A percentile compares a stretch with the other conserved stretches of the same genome.
Evolutionary conservation across 2,797 vertebrate species (phyloP).

Genomic region (Rhinatrema bivittatum): DNA sequence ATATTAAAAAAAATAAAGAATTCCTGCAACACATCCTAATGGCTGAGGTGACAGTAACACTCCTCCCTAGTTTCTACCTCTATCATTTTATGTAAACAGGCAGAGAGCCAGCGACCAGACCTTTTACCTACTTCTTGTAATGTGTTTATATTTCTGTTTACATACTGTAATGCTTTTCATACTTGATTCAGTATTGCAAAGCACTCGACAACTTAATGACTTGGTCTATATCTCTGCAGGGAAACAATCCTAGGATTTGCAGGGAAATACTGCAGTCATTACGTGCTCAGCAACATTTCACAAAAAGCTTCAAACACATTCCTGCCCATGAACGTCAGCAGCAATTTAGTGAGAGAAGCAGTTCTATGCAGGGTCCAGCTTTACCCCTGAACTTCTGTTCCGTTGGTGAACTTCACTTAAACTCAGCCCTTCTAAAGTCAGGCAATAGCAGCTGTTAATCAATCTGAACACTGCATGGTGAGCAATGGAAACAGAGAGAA

Average conservation of each 20-base stretch:
- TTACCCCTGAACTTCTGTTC: constrained; percentile 19
- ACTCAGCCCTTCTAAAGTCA: constrained; percentile 23
- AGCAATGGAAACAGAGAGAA: constrained; percentile 13
- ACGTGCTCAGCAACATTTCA: constrained; percentile 1
- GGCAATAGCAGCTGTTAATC: constrained; percentile 26
- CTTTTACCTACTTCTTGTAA: constrained; percentile 36
- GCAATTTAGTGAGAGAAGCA: constrained; percentile 29
- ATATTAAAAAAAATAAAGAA: constrained; percentile 34
- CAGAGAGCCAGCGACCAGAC: constrained; percentile 27
- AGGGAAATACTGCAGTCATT: background rate
- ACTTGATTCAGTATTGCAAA: background rate
- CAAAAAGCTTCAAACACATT: no score
- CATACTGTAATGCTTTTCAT: constrained; percentile 48
- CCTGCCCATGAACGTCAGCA: constrained; percentile 34
- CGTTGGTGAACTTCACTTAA: constrained; percentile 29
- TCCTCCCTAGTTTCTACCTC: constrained; percentile 40
- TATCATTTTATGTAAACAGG: constrained; percentile 26
- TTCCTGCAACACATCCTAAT: constrained; percentile 39
- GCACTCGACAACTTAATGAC: no score
- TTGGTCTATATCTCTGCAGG: no score
- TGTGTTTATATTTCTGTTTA: constrained; percentile 50
- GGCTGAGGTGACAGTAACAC: constrained; percentile 39
- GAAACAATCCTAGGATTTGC: background rate
- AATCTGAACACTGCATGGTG: constrained; percentile 11
- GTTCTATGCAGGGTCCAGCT: constrained; percentile 9